phyloP scores from a whole-genome alignment of 2,797 vertebrate genomes.

The Parauchenoglanis ngamensis region DNA sequence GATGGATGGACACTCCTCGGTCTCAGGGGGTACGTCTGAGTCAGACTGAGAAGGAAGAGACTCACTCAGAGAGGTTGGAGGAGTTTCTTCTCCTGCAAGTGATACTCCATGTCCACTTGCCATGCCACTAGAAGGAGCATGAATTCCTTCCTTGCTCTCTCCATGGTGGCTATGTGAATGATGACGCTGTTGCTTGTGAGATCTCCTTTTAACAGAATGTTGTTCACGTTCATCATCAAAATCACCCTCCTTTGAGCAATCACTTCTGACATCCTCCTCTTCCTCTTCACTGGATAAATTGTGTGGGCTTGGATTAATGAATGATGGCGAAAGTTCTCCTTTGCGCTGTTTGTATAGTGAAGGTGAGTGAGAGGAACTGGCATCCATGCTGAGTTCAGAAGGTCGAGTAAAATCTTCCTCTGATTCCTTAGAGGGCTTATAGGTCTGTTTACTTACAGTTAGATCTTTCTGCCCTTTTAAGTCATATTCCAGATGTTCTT shows the following conservation, averaged over 20 bases:
- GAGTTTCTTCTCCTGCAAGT: conserved; percentile 88
- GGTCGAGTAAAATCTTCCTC: conserved; percentile 63
- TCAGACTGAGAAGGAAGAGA: conserved; percentile 94
- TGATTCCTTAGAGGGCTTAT: conserved; percentile 58
- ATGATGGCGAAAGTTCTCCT: conserved; percentile 92
- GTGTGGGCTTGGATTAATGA: conserved; percentile 91
- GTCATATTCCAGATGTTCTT: conserved; percentile 44
- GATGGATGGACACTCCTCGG: conserved; percentile 97
- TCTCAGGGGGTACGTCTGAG: conserved; percentile 95
- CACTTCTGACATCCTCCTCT: conserved; percentile 76
- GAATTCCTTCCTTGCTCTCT: conserved; percentile 65
- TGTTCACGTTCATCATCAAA: conserved; percentile 73
- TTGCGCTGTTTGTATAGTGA: conserved; percentile 81
- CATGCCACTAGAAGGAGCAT: conserved; percentile 68
- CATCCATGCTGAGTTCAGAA: conserved; percentile 67
- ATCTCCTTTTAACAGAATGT: conserved; percentile 81
- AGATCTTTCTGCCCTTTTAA: conserved; percentile 58
- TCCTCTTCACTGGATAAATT: conserved; percentile 84
- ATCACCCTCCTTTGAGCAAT: conserved; percentile 67
- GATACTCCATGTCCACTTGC: conserved; percentile 68
- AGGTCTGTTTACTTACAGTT: conserved; percentile 63
- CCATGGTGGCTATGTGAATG: conserved; percentile 65
- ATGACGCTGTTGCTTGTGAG: conserved; percentile 73
- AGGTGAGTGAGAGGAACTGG: conserved; percentile 73
- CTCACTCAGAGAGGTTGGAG: conserved; percentile 92